Base-by-base conservation (phyloP, 2,888 invertebrate genomes). In the Andrena fulva region DNA sequence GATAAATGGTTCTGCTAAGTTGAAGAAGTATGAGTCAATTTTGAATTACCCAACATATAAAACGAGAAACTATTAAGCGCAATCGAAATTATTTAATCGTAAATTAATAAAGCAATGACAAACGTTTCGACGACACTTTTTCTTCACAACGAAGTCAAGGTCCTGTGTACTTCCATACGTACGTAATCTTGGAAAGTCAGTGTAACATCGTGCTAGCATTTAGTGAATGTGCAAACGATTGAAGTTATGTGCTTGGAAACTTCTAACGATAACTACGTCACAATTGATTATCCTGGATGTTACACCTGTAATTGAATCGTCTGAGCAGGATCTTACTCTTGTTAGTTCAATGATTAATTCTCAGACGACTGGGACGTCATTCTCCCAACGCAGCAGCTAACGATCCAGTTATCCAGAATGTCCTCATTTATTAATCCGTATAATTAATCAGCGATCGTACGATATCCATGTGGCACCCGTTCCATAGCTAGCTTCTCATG, bases 231-330 rank as follows among this genome's bases (percentile, higher is more conserved):
- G 35, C 50, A 42, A 62, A 75, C 12, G 10, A 59, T 27, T 31
- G 10, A 71, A 72, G 50, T 42, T 59, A 66, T 27, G 42, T 27
- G 8, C 24, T 2, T 31, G 10, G 31, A 6, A 62, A 59, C 35
- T 59, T 67, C 33, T 33, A 33, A 59, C 42, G 50, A 68, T 52
- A 76, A 10, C 27, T 62, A 29, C 50, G 66, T 31, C 54, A 71
- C 35, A 35, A 62, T 62, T 33, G 75, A 76, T 84, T 66, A 70
- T 33, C 56, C 54, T 33, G 73, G 69, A 64, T 73, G 78, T 82
- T 77, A 50, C 69, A 62, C 33, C 62, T 81, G 73, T 78, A 83
- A 87, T 85, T 87, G 74, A 80, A 85, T 87, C 80, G 79, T 84
- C 80, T 82, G 87, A 85, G 33, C 20, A 67, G 64, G 74, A 62